These are phyloP conservation scores for Amblyornis subalaris DNA, from an alignment of 2,113 vertebrate genomes.

Conservation along the genomic window DNA sequence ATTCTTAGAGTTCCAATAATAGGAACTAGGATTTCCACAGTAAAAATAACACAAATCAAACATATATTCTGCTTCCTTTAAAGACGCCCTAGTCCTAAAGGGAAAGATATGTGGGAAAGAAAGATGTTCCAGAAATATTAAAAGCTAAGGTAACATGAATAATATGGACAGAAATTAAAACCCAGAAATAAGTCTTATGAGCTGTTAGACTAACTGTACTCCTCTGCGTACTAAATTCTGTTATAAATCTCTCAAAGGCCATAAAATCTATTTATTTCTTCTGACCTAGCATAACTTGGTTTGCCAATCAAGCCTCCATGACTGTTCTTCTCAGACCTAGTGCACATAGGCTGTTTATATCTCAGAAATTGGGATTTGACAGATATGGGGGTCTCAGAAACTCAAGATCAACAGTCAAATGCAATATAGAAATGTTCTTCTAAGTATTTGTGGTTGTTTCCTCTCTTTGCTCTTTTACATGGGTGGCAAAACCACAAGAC, in stretches of 20 bases:
- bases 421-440: background rate
- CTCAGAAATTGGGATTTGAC: background rate
- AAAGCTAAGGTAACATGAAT: background rate
- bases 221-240: background rate
- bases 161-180: background rate
- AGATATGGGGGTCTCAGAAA: background rate
- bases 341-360: background rate
- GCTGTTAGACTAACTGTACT: background rate
- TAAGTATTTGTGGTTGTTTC: background rate
- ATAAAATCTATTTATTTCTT: background rate
- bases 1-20: background rate
- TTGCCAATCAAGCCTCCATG: background rate
- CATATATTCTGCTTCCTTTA: background rate
- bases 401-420: background rate
- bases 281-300: background rate
- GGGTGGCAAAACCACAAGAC: background rate
- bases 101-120: background rate
- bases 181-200: background rate
- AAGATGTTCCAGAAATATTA: background rate
- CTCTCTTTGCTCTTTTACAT: background rate
- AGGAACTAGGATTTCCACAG: background rate
- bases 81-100: background rate
- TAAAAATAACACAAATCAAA: background rate
- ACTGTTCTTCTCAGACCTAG: background rate
- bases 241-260: background rate